phyloP scores from a whole-genome alignment of 2,113 vertebrate species.

The Hipposideros armiger region DNA sequence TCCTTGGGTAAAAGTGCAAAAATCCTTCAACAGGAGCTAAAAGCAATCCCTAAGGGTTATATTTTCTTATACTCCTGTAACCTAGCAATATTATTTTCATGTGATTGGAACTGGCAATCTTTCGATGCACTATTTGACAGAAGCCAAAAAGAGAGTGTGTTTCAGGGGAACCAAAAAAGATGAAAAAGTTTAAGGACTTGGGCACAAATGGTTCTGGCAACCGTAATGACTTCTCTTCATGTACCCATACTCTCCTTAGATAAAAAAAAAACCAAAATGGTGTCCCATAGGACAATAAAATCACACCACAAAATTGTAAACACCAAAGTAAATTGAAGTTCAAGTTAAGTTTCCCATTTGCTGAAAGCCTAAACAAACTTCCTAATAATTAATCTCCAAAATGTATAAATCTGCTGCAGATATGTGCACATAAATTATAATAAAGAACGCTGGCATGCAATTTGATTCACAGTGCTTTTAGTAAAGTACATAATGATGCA shows the following conservation, averaged over 20 bases:
- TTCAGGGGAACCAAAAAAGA: neutral
- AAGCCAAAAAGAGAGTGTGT: neutral
- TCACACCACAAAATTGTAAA: slow-evolving; percentile 39
- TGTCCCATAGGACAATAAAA: neutral
- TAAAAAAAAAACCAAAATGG: neutral
- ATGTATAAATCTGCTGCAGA: slow-evolving; percentile 67
- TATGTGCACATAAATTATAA: slow-evolving; percentile 78
- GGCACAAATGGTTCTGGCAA: neutral
- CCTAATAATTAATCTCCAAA: slow-evolving; percentile 72
- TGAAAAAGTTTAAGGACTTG: neutral
- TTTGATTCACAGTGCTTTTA: slow-evolving; percentile 80
- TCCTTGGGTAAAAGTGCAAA: neutral
- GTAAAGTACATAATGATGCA: slow-evolving; percentile 81
- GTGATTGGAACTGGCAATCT: neutral
- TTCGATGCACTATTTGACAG: neutral
- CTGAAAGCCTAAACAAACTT: slow-evolving; percentile 67
- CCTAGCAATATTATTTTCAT: slow-evolving; percentile 25
- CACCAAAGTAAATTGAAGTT: slow-evolving; percentile 21
- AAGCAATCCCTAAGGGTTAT: neutral
- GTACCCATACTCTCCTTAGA: neutral
- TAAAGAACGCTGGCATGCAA: slow-evolving; percentile 66
- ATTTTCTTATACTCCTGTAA: neutral
- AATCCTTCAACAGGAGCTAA: neutral
- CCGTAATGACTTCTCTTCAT: neutral
- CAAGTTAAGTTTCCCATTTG: slow-evolving; percentile 53